Evolutionary conservation across 2,888 invertebrate species (phyloP).

Genomic region (Stomorhina lunata): DNA sequence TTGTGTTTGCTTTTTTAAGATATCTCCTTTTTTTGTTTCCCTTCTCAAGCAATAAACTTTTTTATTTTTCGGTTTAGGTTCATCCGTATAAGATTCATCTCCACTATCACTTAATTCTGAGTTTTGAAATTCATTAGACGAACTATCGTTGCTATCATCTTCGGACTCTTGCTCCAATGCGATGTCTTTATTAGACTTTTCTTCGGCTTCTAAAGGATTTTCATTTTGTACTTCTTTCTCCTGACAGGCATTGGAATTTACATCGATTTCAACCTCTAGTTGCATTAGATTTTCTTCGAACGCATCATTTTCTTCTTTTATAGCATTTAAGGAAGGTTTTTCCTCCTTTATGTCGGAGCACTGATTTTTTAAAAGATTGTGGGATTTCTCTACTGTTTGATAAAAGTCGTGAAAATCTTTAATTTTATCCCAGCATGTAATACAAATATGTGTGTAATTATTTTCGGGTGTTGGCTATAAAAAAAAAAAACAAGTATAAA

Average conservation of each 20-base stretch:
- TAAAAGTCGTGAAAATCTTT: constrained; percentile 77
- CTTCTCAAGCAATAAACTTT: not conserved
- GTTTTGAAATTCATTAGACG: not conserved
- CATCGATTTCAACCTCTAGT: constrained; percentile 63
- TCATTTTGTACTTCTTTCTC: constrained; percentile 30
- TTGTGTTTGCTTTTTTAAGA: not conserved
- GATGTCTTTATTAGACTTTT: not conserved
- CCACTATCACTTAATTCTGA: constrained; percentile 8
- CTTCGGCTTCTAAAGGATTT: constrained; percentile 44
- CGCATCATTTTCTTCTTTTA: constrained; percentile 21
- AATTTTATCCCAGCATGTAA: constrained; percentile 76
- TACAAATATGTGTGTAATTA: constrained; percentile 74
- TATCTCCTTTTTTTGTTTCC: not conserved
- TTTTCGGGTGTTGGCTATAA: constrained; percentile 72
- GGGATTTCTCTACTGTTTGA: constrained; percentile 74
- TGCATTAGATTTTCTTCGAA: constrained; percentile 32
- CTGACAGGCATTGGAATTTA: constrained; percentile 70
- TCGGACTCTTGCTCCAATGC: not conserved
- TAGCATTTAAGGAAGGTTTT: constrained; percentile 9
- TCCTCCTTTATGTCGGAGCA: constrained; percentile 57
- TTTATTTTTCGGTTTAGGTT: not conserved
- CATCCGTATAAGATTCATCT: not conserved
- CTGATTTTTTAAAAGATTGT: constrained; percentile 66
- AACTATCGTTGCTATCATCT: constrained; percentile 1
- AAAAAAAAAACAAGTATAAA: not conserved